Conservation (phyloP, 2,113 vertebrate species). For the Eudyptes chrysolophus region DNA sequence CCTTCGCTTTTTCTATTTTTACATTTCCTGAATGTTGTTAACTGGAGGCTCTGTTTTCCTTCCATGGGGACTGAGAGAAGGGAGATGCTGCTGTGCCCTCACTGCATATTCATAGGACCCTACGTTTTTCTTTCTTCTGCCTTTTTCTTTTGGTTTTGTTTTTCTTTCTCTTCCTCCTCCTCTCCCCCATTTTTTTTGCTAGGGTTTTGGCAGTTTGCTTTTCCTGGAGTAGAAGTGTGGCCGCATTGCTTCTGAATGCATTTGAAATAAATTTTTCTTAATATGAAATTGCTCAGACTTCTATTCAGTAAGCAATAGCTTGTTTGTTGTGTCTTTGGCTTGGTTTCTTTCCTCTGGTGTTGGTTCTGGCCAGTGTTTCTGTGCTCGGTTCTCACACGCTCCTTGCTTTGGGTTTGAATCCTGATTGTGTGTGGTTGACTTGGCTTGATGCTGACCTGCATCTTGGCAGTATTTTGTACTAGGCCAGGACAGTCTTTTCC, state of each 20-base stretch:
- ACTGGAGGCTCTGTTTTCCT: constrained; percentile 35
- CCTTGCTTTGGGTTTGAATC: background rate
- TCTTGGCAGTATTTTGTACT: background rate
- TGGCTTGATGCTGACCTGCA: background rate
- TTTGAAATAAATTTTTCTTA: background rate
- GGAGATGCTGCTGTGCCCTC: background rate
- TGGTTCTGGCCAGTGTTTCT: background rate
- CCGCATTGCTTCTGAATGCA: background rate
- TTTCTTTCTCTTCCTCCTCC: background rate
- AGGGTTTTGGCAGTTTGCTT: background rate
- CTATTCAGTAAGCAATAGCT: background rate
- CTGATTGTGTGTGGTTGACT: background rate
- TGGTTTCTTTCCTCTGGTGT: background rate
- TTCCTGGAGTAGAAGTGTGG: background rate
- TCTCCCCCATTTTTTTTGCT: background rate
- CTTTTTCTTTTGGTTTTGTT: background rate
- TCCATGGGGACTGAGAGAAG: background rate
- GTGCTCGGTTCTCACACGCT: background rate
- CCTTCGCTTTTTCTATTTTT: constrained; percentile 33
- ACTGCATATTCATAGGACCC: background rate
- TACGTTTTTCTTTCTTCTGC: background rate
- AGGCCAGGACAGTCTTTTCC: background rate
- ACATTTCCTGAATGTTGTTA: background rate
- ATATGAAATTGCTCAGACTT: background rate
- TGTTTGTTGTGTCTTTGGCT: background rate